Base-by-base conservation (phyloP, 2,113 vertebrate species). In the Pelecanoides urinatrix region DNA sequence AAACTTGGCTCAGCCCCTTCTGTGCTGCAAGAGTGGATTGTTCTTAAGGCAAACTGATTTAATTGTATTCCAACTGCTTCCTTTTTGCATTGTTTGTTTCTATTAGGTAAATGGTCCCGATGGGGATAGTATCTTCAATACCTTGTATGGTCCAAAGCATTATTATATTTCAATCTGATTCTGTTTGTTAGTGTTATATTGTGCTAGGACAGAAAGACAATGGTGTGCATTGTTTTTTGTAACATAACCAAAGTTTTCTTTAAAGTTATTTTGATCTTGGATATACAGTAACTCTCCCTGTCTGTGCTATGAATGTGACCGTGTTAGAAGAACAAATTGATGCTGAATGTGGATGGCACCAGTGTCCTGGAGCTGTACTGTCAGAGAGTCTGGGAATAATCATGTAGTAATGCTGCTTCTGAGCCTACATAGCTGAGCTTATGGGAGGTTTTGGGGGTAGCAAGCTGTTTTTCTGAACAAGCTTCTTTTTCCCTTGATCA, bases 21-120 rank as follows among this genome's bases (percentile, higher is more conserved):
- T 95, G 0, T 95, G 67, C 75, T 83, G 71, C 42, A 82, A 62
- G 76, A 62, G 36, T 49, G 62, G 67, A 88, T 90, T 96, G 91
- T 95, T 97, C 75, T 68, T 79, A 38, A 94, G 70, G 71, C 36
- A 66, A 65, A 93, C 88, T 3, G 3, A 38, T 68, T 84, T 83
- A 86, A 86, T 94, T 95, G 79, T 88, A 74, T 93, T 96, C 62
- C 55, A 76, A 74, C 77, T 71, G 88, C 75, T 96, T 97, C 96
- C 95, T 96, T 94, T 95, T 67, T 95, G 83, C 78, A 66, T 94
- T 97, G 90, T 96, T 96, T 94, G 77, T 88, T 96, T 95, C 71
- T 70, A 0, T 94, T 93, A 90, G 92, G 90, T 92, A 79, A 92
- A 79, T 90, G 90, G 66, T 79, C 90, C 94, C 77, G 0, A 25